These are phyloP conservation scores for Malthinus flaveolus DNA, from an alignment of 2,888 invertebrate genomes.

Conservation along the genomic window DNA sequence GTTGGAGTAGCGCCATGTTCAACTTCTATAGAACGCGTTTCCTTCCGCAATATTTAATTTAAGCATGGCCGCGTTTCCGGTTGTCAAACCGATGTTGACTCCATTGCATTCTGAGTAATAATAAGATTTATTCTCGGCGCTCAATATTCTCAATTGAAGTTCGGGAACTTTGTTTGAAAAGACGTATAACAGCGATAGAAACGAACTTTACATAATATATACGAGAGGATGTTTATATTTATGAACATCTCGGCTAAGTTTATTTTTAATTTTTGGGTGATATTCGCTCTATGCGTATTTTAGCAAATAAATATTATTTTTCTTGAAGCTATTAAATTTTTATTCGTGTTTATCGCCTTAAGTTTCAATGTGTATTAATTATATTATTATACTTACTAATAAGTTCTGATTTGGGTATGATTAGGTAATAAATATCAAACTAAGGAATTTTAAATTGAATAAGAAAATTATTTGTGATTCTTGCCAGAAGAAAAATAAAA, in stretches of 20 bases:
- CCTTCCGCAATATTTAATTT: conserved; percentile 52
- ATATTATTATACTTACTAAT: no score
- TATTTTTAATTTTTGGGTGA: neutral
- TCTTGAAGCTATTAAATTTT: no score
- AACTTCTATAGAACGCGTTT: conserved; percentile 34
- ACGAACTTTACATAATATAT: conserved; percentile 32
- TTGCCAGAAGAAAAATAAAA: no score
- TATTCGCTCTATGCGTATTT: neutral
- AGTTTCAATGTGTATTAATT: no score
- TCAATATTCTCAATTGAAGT: conserved; percentile 49
- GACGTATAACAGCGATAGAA: conserved; percentile 42
- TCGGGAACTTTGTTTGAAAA: conserved; percentile 41
- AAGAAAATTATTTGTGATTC: no score
- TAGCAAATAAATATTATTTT: neutral
- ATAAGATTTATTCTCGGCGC: conserved; percentile 52
- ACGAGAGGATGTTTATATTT: conserved; percentile 22
- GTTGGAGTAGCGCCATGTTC: conserved; percentile 4
- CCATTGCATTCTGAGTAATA: conserved; percentile 51
- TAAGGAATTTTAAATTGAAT: no score
- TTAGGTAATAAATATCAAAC: no score
- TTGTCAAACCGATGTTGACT: conserved; percentile 53
- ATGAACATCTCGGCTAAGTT: conserved; percentile 15
- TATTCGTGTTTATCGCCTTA: no score
- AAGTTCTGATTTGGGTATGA: no score
- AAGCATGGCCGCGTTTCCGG: conserved; percentile 49